These are phyloP conservation scores for Dipodomys merriami DNA, from an alignment of 2,113 vertebrate genomes.

Conservation along the genomic window DNA sequence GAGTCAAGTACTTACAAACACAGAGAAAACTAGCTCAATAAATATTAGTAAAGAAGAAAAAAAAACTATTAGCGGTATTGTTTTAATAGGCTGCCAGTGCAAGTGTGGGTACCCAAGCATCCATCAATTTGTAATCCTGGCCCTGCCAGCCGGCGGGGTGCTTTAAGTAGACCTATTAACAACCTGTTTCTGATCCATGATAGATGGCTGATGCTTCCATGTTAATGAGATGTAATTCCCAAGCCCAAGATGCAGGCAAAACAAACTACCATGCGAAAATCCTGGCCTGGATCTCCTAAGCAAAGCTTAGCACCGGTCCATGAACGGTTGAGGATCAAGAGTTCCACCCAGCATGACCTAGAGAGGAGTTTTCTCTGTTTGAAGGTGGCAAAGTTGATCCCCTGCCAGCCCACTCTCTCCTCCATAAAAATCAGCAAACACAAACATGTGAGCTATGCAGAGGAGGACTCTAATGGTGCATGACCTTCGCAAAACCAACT, in stretches of 20 bases:
- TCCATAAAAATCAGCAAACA: slow-evolving; percentile 81
- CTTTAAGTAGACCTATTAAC: slow-evolving; percentile 67
- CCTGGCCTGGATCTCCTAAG: not conserved
- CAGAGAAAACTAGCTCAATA: slow-evolving; percentile 57
- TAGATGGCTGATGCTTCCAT: slow-evolving; percentile 39
- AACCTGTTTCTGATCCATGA: slow-evolving; percentile 43
- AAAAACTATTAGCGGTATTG: slow-evolving; percentile 38
- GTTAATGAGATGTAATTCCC: slow-evolving; percentile 68
- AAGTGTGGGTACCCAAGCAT: slow-evolving; percentile 11
- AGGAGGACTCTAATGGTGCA: too few species aligned
- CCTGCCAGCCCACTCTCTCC: slow-evolving; percentile 48
- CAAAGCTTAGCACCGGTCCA: rapidly evolving
- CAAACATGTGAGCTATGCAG: too few species aligned
- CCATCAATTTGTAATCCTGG: slow-evolving; percentile 38
- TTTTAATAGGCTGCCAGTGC: slow-evolving; percentile 64
- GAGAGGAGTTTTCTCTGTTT: not conserved
- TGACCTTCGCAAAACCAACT: too few species aligned
- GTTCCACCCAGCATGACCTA: not conserved
- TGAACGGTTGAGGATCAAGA: not conserved
- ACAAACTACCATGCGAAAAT: slow-evolving; percentile 60
- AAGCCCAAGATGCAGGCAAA: slow-evolving; percentile 11
- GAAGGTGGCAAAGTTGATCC: slow-evolving; percentile 39
- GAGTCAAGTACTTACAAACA: slow-evolving; percentile 10
- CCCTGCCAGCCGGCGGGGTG: slow-evolving; percentile 49
- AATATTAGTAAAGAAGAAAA: slow-evolving; percentile 54